Evolutionary conservation across 1,140 invertebrate species (phyloP), one percentile per base, ranked within the genome.

Genomic region (Philaenus spumarius): DNA sequence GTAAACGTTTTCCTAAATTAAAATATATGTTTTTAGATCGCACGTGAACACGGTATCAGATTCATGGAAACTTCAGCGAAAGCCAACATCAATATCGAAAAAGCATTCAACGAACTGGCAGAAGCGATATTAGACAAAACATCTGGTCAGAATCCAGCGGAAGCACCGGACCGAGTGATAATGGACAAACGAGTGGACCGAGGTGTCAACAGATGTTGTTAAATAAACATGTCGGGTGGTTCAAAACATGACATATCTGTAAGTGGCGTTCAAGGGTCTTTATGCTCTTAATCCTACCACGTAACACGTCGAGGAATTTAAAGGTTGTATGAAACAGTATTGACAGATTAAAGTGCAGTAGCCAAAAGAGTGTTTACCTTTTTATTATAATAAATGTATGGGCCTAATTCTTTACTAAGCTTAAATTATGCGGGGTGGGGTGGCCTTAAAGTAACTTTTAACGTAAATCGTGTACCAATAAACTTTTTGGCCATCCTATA

Each of bases 11-110:
- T n/a, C n/a, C n/a, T n/a, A n/a, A n/a, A n/a, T n/a, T n/a, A n/a
- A n/a, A n/a, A n/a, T n/a, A n/a, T n/a, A 71, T 72, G 26, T 56
- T 77, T 78, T 66, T 73, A 96, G 87, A 93, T 98, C 80, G 96
- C 95, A n/a, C 78, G 91, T 70, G 95, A 98, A 75, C 95, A 98
- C 79, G 84, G 92, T 62, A 97, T 98, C 64, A 86, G 92, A 71
- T 99, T 99, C 79, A 89, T 98, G 85, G 97, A 99, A 80, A 99
- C 97, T 19, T 97, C 95, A 65, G 97, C 97, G 37, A 98, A 98
- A 76, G 90, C 93, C 56, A 95, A 97, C 69, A 91, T 97, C 68
- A 98, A 99, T 75, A 97, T 99, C 59, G 96, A 99, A 69, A 85
- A 87, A 69, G 95, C 95, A 50, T 99, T 99, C 78, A 93, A 90